A percentile compares a stretch with the other conserved stretches of the same genome.
phyloP scores from a whole-genome alignment of 64 coral and sea anemone species.

The Montipora capricornis region DNA sequence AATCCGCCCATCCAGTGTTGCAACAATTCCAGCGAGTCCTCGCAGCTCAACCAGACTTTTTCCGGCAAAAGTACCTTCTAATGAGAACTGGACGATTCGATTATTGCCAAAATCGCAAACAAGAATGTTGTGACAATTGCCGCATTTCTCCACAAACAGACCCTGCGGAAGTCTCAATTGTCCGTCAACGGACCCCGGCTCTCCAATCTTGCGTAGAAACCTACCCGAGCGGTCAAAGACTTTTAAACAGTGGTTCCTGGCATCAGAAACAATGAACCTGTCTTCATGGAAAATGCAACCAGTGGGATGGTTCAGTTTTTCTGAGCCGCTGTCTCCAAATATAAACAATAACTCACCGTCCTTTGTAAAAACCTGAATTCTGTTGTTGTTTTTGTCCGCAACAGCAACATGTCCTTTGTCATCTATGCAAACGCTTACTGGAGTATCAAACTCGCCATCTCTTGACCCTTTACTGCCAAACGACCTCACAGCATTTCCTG shows the following conservation, averaged over 20 bases:
- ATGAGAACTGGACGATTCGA: conserved; percentile 31
- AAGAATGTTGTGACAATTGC: neutral
- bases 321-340: conserved; percentile 17
- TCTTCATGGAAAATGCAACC: conserved; percentile 17
- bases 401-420: conserved; percentile 27
- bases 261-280: conserved; percentile 46
- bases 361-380: conserved; percentile 45
- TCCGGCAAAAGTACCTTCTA: conserved; percentile 46
- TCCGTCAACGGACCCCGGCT: neutral
- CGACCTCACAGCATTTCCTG: conserved; percentile 2
- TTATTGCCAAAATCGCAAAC: conserved; percentile 30
- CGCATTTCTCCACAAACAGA: conserved; percentile 23
- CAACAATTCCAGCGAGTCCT: neutral
- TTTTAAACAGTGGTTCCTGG: conserved; percentile 7
- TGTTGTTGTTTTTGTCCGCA: neutral
- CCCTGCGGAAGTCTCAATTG: neutral
- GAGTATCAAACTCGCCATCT: neutral
- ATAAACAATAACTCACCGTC: neutral
- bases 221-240: conserved; percentile 24
- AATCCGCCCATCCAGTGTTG: conserved; percentile 47
- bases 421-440: conserved; percentile 3
- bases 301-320: neutral
- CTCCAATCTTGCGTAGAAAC: conserved; percentile 48
- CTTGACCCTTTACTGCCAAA: conserved; percentile 30
- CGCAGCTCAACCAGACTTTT: conserved; percentile 29